Conservation (phyloP, 2,888 invertebrate genomes). For the Hetaerina titia region DNA sequence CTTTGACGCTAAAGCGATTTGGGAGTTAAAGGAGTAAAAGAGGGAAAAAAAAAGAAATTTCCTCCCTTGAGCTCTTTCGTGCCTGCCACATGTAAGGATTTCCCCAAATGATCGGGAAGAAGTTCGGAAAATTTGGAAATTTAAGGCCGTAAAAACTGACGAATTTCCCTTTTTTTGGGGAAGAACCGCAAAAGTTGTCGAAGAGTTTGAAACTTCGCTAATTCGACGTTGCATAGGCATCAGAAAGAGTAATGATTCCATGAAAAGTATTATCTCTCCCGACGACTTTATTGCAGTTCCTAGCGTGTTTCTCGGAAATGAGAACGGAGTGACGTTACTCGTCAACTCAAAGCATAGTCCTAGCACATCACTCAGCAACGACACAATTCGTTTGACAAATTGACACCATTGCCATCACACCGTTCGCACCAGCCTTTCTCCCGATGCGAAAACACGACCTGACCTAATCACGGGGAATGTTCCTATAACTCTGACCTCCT, state of each 20-base stretch:
- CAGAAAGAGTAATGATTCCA: too few species aligned
- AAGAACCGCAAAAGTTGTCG: neutral
- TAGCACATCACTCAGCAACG: too few species aligned
- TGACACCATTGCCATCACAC: neutral
- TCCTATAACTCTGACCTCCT: neutral
- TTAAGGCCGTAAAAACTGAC: neutral
- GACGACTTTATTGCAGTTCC: too few species aligned
- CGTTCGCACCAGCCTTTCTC: neutral
- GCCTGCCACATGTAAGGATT: neutral
- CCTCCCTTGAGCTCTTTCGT: neutral
- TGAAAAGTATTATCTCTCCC: too few species aligned
- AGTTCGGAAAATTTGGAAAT: constrained; percentile 23
- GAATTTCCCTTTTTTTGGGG: neutral
- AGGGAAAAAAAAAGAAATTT: neutral
- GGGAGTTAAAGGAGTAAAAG: neutral
- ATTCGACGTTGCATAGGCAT: neutral
- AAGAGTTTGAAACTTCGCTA: neutral
- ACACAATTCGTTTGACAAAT: neutral
- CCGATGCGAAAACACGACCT: neutral
- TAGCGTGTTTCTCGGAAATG: too few species aligned
- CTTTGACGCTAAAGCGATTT: constrained; percentile 28
- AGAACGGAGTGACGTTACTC: too few species aligned
- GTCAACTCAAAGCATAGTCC: too few species aligned
- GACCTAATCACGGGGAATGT: neutral
- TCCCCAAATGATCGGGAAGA: constrained; percentile 16